These are phyloP conservation scores for Mesopsocus fuscifrons DNA, from an alignment of 2,888 invertebrate genomes.

Conservation along the genomic window DNA sequence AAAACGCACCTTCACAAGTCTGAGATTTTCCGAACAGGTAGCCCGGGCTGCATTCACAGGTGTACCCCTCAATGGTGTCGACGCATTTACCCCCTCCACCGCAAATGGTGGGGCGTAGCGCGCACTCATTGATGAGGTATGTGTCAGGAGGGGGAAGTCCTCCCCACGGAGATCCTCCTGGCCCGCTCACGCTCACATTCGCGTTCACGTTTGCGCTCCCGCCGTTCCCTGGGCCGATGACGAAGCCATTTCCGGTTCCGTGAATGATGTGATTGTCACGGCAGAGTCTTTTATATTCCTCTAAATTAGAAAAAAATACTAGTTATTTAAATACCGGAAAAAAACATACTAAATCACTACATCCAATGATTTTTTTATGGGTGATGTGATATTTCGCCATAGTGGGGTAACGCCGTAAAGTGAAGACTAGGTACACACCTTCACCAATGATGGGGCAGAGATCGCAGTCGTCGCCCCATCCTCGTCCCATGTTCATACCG, in stretches of 20 bases:
- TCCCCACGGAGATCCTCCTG: background rate
- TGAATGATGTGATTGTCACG: slow-evolving; percentile 16
- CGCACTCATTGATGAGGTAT: slow-evolving; percentile 49
- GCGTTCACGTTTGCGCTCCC: background rate
- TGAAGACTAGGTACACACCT: background rate
- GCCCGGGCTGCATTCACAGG: slow-evolving; percentile 59
- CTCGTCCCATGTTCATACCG: slow-evolving; percentile 68
- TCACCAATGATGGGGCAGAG: slow-evolving; percentile 44
- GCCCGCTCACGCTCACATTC: background rate
- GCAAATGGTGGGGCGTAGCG: slow-evolving; percentile 52
- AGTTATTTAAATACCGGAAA: too few species aligned
- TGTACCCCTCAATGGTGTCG: slow-evolving; percentile 54
- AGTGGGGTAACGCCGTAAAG: too few species aligned
- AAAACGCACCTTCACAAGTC: slow-evolving; percentile 32
- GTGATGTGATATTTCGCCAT: background rate
- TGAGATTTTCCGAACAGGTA: slow-evolving; percentile 29
- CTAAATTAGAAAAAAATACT: slow-evolving; percentile 25
- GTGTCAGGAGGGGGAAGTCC: background rate
- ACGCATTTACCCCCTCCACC: slow-evolving; percentile 48
- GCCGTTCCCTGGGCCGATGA: background rate
- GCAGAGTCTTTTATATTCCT: slow-evolving; percentile 39
- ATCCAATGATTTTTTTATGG: background rate
- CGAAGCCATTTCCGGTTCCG: background rate
- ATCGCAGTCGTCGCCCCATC: slow-evolving; percentile 62
- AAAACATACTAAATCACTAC: too few species aligned